Evolutionary conservation across 2,797 vertebrate genomes (phyloP).

Genomic region (Myripristis murdjan): DNA sequence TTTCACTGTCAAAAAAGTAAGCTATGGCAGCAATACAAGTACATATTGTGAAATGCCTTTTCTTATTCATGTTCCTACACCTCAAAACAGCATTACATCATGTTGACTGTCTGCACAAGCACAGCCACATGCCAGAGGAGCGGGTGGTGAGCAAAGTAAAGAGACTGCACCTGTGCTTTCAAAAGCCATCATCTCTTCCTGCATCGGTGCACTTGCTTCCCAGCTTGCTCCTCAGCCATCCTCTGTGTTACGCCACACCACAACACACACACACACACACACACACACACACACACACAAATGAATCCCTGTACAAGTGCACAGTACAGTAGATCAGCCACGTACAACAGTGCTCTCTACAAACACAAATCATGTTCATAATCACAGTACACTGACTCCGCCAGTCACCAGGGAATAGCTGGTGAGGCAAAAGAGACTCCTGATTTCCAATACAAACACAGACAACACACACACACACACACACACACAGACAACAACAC

Average conservation of each 20-base stretch:
- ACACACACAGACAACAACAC: conserved; percentile 8
- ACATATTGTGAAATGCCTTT: neutral
- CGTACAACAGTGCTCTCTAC: conserved; percentile 69
- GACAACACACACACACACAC: conserved; percentile 11
- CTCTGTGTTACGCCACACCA: conserved; percentile 49
- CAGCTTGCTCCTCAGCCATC: conserved; percentile 43
- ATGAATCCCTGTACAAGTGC: conserved; percentile 58
- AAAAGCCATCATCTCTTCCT: conserved; percentile 61
- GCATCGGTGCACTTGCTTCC: conserved; percentile 60
- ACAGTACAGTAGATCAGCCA: conserved; percentile 67
- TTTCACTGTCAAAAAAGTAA: neutral
- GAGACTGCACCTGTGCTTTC: conserved; percentile 57
- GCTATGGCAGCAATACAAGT: conserved; percentile 24
- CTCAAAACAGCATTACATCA: neutral
- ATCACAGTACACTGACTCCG: conserved; percentile 78
- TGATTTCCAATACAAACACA: conserved; percentile 62
- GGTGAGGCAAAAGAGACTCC: conserved; percentile 72
- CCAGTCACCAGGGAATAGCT: conserved; percentile 74
- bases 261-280: too few species aligned
- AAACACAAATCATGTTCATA: conserved; percentile 79
- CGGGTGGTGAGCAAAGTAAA: conserved; percentile 27
- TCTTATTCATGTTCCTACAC: neutral
- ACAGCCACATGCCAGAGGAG: conserved; percentile 30
- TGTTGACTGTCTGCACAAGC: conserved; percentile 32
- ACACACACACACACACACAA: too few species aligned